Evolutionary conservation across 2,797 vertebrate species (phyloP).

Genomic region (Lagorchestes hirsutus): DNA sequence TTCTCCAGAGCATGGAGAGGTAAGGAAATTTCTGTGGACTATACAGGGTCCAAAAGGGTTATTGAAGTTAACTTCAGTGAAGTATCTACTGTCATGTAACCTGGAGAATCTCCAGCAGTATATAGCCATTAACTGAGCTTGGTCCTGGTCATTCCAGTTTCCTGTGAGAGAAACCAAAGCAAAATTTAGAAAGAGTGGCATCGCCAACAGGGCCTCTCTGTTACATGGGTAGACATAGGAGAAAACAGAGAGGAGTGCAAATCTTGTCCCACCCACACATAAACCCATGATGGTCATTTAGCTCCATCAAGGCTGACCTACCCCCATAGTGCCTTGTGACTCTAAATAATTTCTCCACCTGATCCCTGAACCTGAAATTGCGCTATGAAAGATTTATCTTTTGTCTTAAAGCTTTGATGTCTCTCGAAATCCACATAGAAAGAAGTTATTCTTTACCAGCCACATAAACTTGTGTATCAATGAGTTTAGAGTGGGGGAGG

Average conservation of each 20-base stretch:
- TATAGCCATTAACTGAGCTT: background rate
- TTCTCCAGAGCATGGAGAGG: background rate
- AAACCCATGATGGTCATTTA: background rate
- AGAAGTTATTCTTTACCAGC: background rate
- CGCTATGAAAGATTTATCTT: background rate
- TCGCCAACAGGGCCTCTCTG: background rate
- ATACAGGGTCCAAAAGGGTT: background rate
- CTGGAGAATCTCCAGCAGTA: background rate
- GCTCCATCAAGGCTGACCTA: background rate
- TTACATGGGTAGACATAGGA: background rate
- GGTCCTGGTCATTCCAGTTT: background rate
- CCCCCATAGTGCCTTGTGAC: background rate
- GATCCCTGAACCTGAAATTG: background rate
- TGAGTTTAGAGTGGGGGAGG: background rate
- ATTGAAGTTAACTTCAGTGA: background rate
- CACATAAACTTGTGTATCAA: background rate
- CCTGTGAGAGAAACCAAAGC: background rate
- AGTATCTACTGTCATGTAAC: background rate
- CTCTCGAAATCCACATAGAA: background rate
- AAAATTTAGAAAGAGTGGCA: too few species aligned
- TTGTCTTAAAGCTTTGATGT: background rate
- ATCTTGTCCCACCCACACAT: background rate
- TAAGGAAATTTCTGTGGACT: background rate
- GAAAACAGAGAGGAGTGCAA: background rate
- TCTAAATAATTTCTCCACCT: background rate